Evolutionary conservation across 2,113 vertebrate genomes (phyloP), one percentile per base, ranked within the genome.

Genomic region (Serinus canaria): DNA sequence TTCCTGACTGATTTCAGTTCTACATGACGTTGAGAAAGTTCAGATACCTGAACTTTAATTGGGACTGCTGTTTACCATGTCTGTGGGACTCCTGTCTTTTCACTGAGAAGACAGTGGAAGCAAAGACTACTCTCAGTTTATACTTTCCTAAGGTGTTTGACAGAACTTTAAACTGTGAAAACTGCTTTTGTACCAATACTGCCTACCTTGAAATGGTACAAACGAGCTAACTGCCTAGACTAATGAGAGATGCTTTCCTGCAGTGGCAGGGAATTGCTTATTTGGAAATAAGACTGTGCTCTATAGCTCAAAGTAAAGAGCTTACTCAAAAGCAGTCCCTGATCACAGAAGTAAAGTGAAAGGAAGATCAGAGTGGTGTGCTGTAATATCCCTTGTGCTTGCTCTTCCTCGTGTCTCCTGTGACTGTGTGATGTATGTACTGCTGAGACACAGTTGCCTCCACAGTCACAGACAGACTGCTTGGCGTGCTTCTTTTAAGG

Each of bases 61-160:
- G 41, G 6, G 17, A 23, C 41, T 80, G 25, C 60, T 3, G 3
- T 33, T 81, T 74, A 41, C n/a, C 2, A 1, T 3, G 6, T 56
- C 49, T 0, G 0, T 66, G 49, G 37, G 31, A 76, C 20, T 47
- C 18, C 25, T 13, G 2, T 63, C 3, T 75, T n/a, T 78, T 67
- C 63, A 63, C 9, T 84, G n/a, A 55, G 55, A 47, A 81, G 55
- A 49, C 16, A 37, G 17, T 64, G n/a, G 30, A 82, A 94, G 60
- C 0, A 0, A 66, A 76, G 27, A 24, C 58, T 10, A 1, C 13
- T 76, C 44, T 77, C 13, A 43, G 6, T 37, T 58, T 50, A 13
- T 59, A 3, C 37, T 68, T 69, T 69, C 30, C 46, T 85, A 1
- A 2, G 5, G 9, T 23, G 18, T 76, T 83, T 79, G 63, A 24